phyloP scores from a whole-genome alignment of 1,140 invertebrate genomes.

The Drosophila lacteicornis region DNA sequence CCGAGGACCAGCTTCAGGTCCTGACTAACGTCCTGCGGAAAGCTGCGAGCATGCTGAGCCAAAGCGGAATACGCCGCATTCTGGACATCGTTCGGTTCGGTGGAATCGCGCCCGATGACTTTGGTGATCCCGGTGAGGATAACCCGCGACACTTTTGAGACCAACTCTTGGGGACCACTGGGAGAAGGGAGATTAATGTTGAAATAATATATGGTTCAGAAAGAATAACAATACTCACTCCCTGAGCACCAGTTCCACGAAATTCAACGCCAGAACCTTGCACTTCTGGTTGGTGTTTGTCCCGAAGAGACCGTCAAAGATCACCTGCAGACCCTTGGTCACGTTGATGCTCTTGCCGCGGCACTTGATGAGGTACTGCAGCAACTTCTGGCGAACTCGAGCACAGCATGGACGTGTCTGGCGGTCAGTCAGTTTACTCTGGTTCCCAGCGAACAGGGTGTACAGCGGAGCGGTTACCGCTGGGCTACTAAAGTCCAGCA shows the following conservation, averaged over 20 bases:
- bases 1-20: slow-evolving; percentile 77
- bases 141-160: slow-evolving; percentile 88
- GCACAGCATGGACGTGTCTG: slow-evolving; percentile 91
- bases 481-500: slow-evolving; percentile 91
- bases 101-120: slow-evolving; percentile 87
- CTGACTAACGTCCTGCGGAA: slow-evolving; percentile 89
- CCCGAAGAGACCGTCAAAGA: slow-evolving; percentile 95
- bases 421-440: slow-evolving; percentile 85
- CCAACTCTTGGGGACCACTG: slow-evolving; percentile 87
- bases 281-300: slow-evolving; percentile 93
- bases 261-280: slow-evolving; percentile 92
- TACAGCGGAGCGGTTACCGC: slow-evolving; percentile 90
- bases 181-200: slow-evolving; percentile 20
- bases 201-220: not conserved
- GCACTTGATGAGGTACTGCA: slow-evolving; percentile 93
- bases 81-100: slow-evolving; percentile 82
- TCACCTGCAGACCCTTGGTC: slow-evolving; percentile 92
- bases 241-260: slow-evolving; percentile 92
- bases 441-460: slow-evolving; percentile 90
- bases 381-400: slow-evolving; percentile 92
- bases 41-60: slow-evolving; percentile 87
- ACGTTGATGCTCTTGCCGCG: slow-evolving; percentile 92
- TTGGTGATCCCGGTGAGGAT: slow-evolving; percentile 90
- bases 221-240: slow-evolving; percentile 86
- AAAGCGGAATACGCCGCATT: slow-evolving; percentile 80